A percentile compares a stretch with the other conserved stretches of the same genome.
phyloP scores from a whole-genome alignment of 2,888 invertebrate species.

The Rhingia rostrata region DNA sequence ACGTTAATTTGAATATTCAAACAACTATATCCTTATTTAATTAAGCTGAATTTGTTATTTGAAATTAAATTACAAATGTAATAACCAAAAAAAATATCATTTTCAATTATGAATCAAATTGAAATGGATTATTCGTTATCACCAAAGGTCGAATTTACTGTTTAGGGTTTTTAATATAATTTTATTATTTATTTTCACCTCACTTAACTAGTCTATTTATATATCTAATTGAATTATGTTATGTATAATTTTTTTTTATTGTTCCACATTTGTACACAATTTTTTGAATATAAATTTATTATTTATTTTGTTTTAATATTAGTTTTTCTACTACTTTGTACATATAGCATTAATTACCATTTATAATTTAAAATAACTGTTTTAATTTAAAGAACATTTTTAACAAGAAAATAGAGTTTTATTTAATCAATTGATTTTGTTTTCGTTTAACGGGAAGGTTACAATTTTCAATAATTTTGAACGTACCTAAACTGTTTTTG shows the following conservation, averaged over 20 bases:
- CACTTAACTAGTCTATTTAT: conserved; percentile 36
- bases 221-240: conserved; percentile 7
- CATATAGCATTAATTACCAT: background rate
- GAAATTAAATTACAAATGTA: background rate
- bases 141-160: conserved; percentile 18
- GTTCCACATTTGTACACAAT: conserved; percentile 19
- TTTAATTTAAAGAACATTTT: conserved; percentile 3
- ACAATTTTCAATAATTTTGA: background rate
- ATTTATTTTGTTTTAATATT: conserved; percentile 37
- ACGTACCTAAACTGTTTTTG: background rate
- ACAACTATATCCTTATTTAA: background rate
- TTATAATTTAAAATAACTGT: conserved; percentile 14
- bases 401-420: conserved; percentile 3
- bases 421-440: background rate
- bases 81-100: conserved; percentile 21
- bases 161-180: conserved; percentile 15
- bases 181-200: conserved; percentile 32
- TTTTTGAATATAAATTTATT: conserved; percentile 2
- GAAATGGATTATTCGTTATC: conserved; percentile 6
- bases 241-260: conserved; percentile 18
- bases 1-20: background rate
- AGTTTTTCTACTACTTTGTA: conserved; percentile 22
- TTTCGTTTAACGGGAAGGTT: background rate
- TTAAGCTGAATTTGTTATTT: conserved; percentile 1
- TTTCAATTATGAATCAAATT: conserved; percentile 17